Base-by-base conservation (phyloP, 1,140 invertebrate genomes). In the Papilio machaon region DNA sequence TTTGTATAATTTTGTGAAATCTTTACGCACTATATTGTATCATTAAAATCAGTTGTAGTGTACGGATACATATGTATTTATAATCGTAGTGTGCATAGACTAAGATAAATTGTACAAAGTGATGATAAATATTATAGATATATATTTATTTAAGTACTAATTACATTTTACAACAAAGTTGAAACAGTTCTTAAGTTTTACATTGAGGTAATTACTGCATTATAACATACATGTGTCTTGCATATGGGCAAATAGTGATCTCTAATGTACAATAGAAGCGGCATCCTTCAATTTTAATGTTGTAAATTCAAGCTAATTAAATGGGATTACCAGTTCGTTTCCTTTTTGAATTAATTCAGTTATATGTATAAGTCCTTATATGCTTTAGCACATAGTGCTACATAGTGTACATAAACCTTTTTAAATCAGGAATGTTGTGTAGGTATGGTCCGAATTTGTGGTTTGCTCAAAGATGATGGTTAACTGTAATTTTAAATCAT, bases 101-200 rank as follows among this genome's bases (percentile, higher is more conserved):
- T 79, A 67, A 79, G 77, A 19, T 38, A 67, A 30, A 79, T 47
- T 67, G 58, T 79, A 79, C 58, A 79, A 79, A 79, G 58, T 79
- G 58, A 79, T 79, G 43, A 60, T 64, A 79, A 46, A 79, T 79
- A 79, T 79, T 79, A 79, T 79, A 79, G n/a, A 64, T 67, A 67
- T 74, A 74, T 49, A 46, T 75, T 52, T 77, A 47, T 76, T 49
- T 58, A 58, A 77, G 75, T 77, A 77, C 49, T 54, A 60, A 58
- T 38, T 78, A 79, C 47, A 79, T 64, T 79, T 79, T 67, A 79
- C 54, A 64, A 79, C 60, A 79, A 79, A 79, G 58, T 79, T 79
- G 54, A 19, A 67, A 79, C 58, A 67, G 43, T 70, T 70, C 15
- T 70, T 70, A 38, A 70, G 64, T 70, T 70, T 70, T 70, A 7